Conservation (phyloP, 1,140 invertebrate genomes). For the Bathynomus jamesi region DNA sequence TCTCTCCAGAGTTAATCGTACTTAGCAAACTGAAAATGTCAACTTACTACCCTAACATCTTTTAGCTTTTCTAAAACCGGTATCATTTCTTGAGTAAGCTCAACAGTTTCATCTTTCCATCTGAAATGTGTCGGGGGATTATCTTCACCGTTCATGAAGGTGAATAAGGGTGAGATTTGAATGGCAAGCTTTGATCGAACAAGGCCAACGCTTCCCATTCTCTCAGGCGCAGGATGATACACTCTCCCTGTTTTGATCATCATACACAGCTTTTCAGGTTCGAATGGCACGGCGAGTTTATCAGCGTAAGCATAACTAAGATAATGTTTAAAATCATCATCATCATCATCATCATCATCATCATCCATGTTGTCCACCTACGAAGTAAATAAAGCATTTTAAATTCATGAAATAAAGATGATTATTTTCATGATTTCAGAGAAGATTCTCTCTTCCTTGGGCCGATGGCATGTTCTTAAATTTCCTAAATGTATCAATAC, state of each 20-base stretch:
- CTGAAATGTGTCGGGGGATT: not conserved
- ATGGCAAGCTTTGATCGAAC: constrained; percentile 9
- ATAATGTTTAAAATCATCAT: not conserved
- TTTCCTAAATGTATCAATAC: too few species aligned
- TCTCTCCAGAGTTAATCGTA: too few species aligned
- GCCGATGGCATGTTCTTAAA: too few species aligned
- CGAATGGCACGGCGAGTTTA: not conserved
- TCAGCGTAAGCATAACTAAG: not conserved
- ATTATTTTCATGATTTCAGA: too few species aligned
- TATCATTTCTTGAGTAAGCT: not conserved
- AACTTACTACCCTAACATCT: too few species aligned
- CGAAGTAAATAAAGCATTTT: too few species aligned
- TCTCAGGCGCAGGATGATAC: constrained; percentile 7
- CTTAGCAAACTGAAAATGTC: too few species aligned
- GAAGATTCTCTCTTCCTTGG: too few species aligned
- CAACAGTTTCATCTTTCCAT: not conserved
- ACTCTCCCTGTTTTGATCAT: not conserved
- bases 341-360: too few species aligned
- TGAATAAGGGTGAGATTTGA: constrained; percentile 1
- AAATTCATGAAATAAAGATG: too few species aligned
- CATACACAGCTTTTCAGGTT: not conserved
- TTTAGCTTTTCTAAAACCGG: not conserved
- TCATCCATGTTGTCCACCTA: too few species aligned
- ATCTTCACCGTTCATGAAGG: constrained; percentile 3
- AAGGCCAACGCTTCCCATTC: constrained; percentile 1